A percentile compares a stretch with the other conserved stretches of the same genome.
Conservation (phyloP, 2,888 invertebrate genomes). For the Rotaria magnacalcarata region DNA sequence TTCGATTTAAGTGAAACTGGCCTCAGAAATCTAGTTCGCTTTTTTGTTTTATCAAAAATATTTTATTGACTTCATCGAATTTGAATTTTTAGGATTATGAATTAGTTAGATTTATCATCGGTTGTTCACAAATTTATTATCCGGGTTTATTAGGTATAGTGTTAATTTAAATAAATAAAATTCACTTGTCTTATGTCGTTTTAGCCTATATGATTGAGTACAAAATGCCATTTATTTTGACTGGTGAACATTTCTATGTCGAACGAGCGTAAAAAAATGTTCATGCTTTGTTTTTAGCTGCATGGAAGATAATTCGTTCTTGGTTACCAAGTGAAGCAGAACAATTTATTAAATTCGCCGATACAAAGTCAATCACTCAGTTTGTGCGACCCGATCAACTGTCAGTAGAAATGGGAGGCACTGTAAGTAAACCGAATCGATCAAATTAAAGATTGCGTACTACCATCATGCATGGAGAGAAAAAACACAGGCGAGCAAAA, state of each 20-base stretch:
- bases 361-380: conserved; percentile 70
- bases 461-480: background rate
- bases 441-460: background rate
- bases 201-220: background rate
- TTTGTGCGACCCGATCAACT: conserved; percentile 71
- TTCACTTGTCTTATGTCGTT: background rate
- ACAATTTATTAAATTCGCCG: conserved; percentile 77
- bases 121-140: conserved; percentile 4
- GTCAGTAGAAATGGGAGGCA: conserved; percentile 58
- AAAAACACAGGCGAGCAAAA: background rate
- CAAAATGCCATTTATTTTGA: background rate
- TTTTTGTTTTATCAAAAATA: background rate
- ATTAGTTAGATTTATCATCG: background rate
- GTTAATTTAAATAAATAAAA: background rate
- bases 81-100: background rate
- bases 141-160: conserved; percentile 1
- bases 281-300: background rate
- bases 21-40: conserved; percentile 1
- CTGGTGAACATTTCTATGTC: background rate
- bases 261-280: background rate
- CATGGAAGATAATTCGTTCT: conserved; percentile 69
- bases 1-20: conserved; percentile 27
- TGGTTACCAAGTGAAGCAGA: conserved; percentile 81
- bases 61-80: background rate
- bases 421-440: conserved; percentile 46